Conservation (phyloP, 2,797 vertebrate genomes). For the Peromyscus nudipes region DNA sequence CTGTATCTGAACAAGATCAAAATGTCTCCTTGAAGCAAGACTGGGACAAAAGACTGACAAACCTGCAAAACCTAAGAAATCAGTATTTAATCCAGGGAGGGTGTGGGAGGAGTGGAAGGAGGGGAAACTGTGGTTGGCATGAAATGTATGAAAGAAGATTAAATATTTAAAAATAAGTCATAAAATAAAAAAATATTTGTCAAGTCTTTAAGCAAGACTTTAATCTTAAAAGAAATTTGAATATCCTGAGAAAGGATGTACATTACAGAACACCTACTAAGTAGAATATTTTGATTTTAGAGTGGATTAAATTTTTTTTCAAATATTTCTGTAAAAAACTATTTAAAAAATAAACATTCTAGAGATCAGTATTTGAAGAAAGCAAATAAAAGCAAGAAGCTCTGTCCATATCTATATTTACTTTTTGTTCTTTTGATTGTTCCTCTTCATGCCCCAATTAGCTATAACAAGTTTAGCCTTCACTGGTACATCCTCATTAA, state of each 20-base stretch:
- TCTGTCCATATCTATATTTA: background rate
- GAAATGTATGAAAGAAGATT: background rate
- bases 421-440: background rate
- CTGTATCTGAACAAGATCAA: constrained; percentile 18
- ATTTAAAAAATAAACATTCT: too few relatives aligned
- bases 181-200: background rate
- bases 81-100: background rate
- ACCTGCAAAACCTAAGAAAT: background rate
- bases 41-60: background rate
- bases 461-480: background rate
- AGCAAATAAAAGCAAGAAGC: background rate
- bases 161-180: background rate
- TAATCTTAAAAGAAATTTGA: background rate
- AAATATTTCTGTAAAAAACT: too few relatives aligned
- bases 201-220: background rate
- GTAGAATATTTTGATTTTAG: too few relatives aligned
- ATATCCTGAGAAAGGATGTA: too few relatives aligned
- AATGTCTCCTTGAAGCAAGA: background rate
- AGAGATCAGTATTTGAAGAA: background rate
- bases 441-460: background rate
- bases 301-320: too few relatives aligned
- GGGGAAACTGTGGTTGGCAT: background rate
- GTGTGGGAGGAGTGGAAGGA: background rate
- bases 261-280: too few relatives aligned
- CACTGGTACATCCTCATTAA: background rate